Evolutionary conservation across 2,113 vertebrate genomes (phyloP), one percentile per base, ranked within the genome.

Genomic region (Trematomus loennbergii): DNA sequence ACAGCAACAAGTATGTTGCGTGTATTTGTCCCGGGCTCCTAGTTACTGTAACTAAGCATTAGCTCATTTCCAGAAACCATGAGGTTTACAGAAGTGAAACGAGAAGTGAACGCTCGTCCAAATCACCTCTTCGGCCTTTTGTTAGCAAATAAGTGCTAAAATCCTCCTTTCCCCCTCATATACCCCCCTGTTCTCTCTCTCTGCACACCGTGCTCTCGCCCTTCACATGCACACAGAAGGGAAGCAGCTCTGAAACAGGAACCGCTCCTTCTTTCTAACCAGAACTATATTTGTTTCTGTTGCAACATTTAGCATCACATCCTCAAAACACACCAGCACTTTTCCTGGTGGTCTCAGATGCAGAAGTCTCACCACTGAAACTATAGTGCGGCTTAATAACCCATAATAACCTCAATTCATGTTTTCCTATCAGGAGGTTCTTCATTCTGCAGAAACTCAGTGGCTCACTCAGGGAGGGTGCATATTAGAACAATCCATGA

Each of bases 41-140:
- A 48, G 85, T 86, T 79, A 83, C 84, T 18, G 87, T 89, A 68
- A 84, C 88, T 69, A 85, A 5, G 60, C 64, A 75, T 80, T 54
- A 68, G 45, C 65, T 90, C 49, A 83, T 87, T 92, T 89, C 74
- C 82, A 83, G 69, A 78, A 86, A 62, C 63, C 43, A 10, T 46
- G n/a, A 74, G 52, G 25, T 91, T 86, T 85, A 58, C 63, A 86
- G 92, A 93, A 92, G 89, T 88, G 92, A 93, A 93, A 93, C 72
- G 4, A 82, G 87, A 87, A 92, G 82, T 83, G 54, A 40, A n/a
- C 49, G 65, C 62, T 80, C 7, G 5, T 70, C 57, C 46, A 61
- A 79, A 71, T 80, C 81, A 66, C 50, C 68, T 68, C 40, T 53
- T 54, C 6, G 13, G 60, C 54, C 72, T 73, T 53, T 70, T 74